These are phyloP conservation scores for Latheticus oryzae DNA, from an alignment of 2,888 invertebrate species.

Conservation along the genomic window DNA sequence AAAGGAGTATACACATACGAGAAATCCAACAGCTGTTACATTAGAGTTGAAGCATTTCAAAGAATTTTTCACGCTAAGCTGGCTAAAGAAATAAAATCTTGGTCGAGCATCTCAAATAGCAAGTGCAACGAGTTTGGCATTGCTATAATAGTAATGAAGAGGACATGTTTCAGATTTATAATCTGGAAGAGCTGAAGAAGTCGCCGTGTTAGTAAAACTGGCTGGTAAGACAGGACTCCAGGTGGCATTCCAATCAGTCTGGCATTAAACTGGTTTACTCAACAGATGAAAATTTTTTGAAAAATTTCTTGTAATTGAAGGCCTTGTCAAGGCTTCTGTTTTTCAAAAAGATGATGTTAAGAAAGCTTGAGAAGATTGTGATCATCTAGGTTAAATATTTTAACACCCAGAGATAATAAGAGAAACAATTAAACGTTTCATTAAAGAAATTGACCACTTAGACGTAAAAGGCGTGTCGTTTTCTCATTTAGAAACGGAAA, in stretches of 20 bases:
- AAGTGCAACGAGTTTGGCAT: conserved; percentile 37
- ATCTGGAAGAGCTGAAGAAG: conserved; percentile 32
- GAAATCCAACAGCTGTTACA: not conserved
- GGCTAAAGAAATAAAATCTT: conserved; percentile 1
- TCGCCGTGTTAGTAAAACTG: conserved; percentile 27
- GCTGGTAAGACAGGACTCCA: conserved; percentile 26
- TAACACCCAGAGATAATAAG: not conserved
- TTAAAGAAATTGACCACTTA: conserved; percentile 27
- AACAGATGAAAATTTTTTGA: conserved; percentile 40
- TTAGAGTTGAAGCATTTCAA: not conserved
- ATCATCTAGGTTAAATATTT: not conserved
- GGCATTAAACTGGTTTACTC: conserved; percentile 46
- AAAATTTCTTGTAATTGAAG: conserved; percentile 28
- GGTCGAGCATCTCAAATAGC: conserved; percentile 10
- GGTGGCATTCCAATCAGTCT: conserved; percentile 43
- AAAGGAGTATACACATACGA: too few relatives aligned
- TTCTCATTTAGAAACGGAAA: conserved; percentile 34
- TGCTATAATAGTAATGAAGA: conserved; percentile 38
- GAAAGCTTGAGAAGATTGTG: conserved; percentile 1
- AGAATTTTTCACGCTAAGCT: too few relatives aligned
- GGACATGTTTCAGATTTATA: conserved; percentile 41
- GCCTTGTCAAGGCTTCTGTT: conserved; percentile 14
- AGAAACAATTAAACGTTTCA: conserved; percentile 11
- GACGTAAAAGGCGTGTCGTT: conserved; percentile 27
- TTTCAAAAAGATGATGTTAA: not conserved